A percentile compares a stretch with the other conserved stretches of the same genome.
Evolutionary conservation across 1,140 invertebrate genomes (phyloP).

Genomic region (Ylistrum balloti): DNA sequence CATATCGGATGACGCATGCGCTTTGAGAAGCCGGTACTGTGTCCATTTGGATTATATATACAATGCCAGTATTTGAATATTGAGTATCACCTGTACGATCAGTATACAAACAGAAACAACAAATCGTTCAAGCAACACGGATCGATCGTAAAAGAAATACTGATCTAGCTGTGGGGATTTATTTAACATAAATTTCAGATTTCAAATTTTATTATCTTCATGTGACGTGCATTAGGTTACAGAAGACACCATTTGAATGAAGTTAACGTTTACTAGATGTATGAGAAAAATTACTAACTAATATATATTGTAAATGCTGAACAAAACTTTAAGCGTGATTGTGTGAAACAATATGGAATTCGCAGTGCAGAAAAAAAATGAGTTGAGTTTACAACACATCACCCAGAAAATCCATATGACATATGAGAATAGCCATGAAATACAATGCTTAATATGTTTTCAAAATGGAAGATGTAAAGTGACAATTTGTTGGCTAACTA

Average conservation of each 20-base stretch:
- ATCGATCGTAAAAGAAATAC: too few relatives aligned
- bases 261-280: too few relatives aligned
- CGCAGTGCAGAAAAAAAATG: not conserved
- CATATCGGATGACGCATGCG: not conserved
- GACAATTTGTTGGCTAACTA: not conserved
- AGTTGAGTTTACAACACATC: not conserved
- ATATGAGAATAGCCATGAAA: not conserved
- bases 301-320: too few relatives aligned
- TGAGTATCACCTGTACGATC: not conserved
- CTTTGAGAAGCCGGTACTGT: not conserved
- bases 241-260: too few relatives aligned
- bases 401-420: not conserved
- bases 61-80: not conserved
- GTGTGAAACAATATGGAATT: too few relatives aligned
- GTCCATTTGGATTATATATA: not conserved
- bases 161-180: too few relatives aligned
- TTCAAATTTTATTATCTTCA: too few relatives aligned
- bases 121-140: too few relatives aligned
- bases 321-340: too few relatives aligned
- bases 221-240: too few relatives aligned
- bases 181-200: too few relatives aligned
- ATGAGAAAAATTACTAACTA: too few relatives aligned
- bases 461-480: not conserved
- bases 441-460: not conserved
- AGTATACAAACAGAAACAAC: not conserved